Evolutionary conservation across 2,888 invertebrate species (phyloP), one percentile per base, ranked within the genome.

Genomic region (Hofmannophila pseudospretella): DNA sequence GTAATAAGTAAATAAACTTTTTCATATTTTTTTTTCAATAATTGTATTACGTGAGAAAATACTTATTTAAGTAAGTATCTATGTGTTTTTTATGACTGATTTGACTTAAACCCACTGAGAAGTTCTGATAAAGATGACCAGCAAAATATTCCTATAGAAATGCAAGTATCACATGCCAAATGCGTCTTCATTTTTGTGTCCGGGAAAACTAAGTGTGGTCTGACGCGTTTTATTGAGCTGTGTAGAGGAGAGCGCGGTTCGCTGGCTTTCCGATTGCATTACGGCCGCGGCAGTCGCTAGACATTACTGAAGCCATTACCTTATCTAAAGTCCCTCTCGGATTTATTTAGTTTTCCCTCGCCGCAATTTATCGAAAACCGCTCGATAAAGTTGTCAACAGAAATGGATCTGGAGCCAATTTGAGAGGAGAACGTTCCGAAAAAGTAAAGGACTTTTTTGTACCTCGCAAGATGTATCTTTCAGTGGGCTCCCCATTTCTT

Each of bases 331-430:
- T 80, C 84, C 79, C 75, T 82, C 80, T 80, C 74, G 84, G 84
- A 86, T 85, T 86, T 84, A 86, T 85, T 85, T 85, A 85, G 84
- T 84, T 82, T 85, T 84, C 82, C 82, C 80, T 79, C 75, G 78
- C 81, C 81, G 81, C 84, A 81, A 84, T 84, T 85, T 85, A 85
- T 85, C 84, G 86, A 81, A 84, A 82, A 81, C 76, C 82, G 79
- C 73, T 85, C 84, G 86, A 86, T 86, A 85, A 85, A 82, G 77
- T 85, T 85, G 84, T 85, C 85, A 86, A 85, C 84, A 82, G 75
- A 71, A 85, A 84, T 77, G 79, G 80, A 81, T 84, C 81, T 75
- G 67, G 67, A 76, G 79, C 79, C 84, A 84, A 82, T 84, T 84
- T 81, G 74, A 80, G 75, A 75, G 65, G 61, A 73, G 74, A 63